A percentile compares a stretch with the other conserved stretches of the same genome.
Conservation (phyloP, 1,140 invertebrate species). For the Hyles vespertilio region DNA sequence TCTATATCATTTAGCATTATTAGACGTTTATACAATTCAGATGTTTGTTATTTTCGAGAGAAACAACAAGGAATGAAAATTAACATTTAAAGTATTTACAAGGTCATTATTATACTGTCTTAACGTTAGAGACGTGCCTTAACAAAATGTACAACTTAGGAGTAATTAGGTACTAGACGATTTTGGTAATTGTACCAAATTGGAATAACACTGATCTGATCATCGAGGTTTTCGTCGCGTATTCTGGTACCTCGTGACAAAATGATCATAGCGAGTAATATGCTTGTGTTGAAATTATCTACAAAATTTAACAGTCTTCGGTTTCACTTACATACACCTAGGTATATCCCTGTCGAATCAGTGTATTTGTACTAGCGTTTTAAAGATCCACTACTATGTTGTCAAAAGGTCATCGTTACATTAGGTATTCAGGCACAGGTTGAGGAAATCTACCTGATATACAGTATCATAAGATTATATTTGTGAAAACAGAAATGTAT, state of each 20-base stretch:
- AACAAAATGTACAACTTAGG: slow-evolving; percentile 49
- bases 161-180: slow-evolving; percentile 62
- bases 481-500: background rate
- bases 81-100: slow-evolving; percentile 45
- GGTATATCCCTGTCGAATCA: slow-evolving; percentile 66
- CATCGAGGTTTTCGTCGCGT: slow-evolving; percentile 37
- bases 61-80: slow-evolving; percentile 24
- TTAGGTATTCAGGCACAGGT: slow-evolving; percentile 51
- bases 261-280: slow-evolving; percentile 37
- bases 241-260: slow-evolving; percentile 32
- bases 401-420: slow-evolving; percentile 23
- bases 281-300: slow-evolving; percentile 55
- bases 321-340: slow-evolving; percentile 67
- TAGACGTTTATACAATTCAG: no score
- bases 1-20: no score
- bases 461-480: background rate
- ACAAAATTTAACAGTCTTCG: slow-evolving; percentile 71
- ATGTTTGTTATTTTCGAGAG: background rate
- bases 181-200: slow-evolving; percentile 63
- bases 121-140: slow-evolving; percentile 27
- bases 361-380: slow-evolving; percentile 70
- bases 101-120: slow-evolving; percentile 20
- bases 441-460: slow-evolving; percentile 24
- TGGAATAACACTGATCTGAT: slow-evolving; percentile 50
- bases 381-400: slow-evolving; percentile 39